Evolutionary conservation across 2,888 invertebrate genomes (phyloP).

Genomic region (Hydriomena furcata): DNA sequence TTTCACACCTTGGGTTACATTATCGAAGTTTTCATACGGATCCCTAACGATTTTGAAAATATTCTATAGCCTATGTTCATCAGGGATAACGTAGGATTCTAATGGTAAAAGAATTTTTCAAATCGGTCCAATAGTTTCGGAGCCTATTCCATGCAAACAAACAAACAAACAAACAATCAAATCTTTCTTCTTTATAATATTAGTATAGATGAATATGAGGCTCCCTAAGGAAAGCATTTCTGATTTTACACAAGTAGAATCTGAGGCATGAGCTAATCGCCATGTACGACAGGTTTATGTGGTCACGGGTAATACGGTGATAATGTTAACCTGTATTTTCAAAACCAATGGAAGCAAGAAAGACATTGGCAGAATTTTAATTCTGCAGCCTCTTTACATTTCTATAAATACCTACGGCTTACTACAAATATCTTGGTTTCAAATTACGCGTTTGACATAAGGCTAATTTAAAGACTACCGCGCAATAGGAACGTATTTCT

Average conservation of each 20-base stretch:
- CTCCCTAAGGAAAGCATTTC: slow-evolving; percentile 11
- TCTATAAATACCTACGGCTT: slow-evolving; percentile 26
- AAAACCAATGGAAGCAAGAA: background rate
- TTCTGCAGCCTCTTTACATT: slow-evolving; percentile 27
- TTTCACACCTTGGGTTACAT: too few species aligned
- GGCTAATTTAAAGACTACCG: slow-evolving; percentile 54
- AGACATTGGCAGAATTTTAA: slow-evolving; percentile 24
- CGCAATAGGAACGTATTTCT: slow-evolving; percentile 54
- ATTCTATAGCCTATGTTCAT: too few species aligned
- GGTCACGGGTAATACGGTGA: slow-evolving; percentile 3
- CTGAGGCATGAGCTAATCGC: slow-evolving; percentile 1
- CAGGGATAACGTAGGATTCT: too few species aligned
- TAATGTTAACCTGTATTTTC: background rate
- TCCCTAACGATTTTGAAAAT: too few species aligned
- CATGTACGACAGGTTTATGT: slow-evolving; percentile 4
- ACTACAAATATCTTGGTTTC: slow-evolving; percentile 39
- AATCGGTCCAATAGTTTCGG: too few species aligned
- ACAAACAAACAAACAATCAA: too few species aligned
- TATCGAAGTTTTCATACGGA: too few species aligned
- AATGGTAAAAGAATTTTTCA: too few species aligned
- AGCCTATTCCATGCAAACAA: too few species aligned
- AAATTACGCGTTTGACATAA: slow-evolving; percentile 48
- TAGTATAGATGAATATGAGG: slow-evolving; percentile 6
- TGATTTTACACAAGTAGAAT: slow-evolving; percentile 9
- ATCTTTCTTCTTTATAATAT: too few species aligned